Conservation (phyloP, 1,140 invertebrate species). For the Neelides sp. region DNA sequence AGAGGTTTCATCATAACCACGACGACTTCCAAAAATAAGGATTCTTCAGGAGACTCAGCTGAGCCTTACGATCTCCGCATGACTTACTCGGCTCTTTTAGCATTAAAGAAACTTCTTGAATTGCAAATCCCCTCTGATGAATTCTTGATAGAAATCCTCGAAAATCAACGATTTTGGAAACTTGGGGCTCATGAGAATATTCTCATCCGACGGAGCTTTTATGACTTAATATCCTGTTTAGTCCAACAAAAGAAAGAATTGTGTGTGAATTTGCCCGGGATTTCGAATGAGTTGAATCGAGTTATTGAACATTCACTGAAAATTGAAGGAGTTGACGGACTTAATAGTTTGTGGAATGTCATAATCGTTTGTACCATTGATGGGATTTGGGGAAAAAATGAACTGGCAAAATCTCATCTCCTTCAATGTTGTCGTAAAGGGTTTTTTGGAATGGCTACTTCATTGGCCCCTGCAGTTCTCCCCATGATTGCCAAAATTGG, state of each 20-base stretch:
- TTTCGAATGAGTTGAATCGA: background rate
- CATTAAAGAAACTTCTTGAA: background rate
- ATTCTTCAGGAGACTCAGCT: background rate
- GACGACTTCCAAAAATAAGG: background rate
- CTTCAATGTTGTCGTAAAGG: constrained; percentile 18
- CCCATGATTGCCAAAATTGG: constrained; percentile 21
- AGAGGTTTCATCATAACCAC: background rate
- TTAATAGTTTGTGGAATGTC: background rate
- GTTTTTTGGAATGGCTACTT: constrained; percentile 18
- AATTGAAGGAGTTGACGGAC: background rate
- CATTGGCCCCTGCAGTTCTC: constrained; percentile 16
- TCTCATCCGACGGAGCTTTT: background rate
- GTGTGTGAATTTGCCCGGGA: background rate
- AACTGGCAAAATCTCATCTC: constrained; percentile 14
- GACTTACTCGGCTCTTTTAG: background rate
- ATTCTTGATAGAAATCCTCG: constrained; percentile 6
- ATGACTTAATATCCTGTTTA: background rate
- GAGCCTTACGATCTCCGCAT: constrained; percentile 9
- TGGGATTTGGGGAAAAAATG: constrained; percentile 11
- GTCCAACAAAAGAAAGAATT: background rate
- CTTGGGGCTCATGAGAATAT: background rate
- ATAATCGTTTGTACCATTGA: background rate
- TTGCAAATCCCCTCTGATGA: background rate
- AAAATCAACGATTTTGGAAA: background rate
- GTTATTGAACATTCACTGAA: background rate